Evolutionary conservation across 2,113 vertebrate genomes (phyloP).

Genomic region (Hystrix brachyura): DNA sequence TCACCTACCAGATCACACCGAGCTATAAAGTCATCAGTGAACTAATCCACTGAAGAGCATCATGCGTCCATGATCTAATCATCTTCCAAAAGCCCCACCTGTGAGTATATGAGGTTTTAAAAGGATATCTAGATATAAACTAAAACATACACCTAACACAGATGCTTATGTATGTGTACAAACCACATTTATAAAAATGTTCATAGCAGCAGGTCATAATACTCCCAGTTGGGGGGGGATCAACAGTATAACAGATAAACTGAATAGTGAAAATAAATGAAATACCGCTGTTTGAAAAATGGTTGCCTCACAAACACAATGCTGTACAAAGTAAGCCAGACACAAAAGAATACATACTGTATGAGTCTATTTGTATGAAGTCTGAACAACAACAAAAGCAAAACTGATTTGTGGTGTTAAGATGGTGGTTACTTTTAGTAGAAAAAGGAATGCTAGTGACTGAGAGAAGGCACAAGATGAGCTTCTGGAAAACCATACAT

Average conservation of each 20-base stretch:
- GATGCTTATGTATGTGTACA: not conserved
- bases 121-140: not conserved
- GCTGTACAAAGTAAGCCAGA: not conserved
- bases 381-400: not conserved
- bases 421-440: not conserved
- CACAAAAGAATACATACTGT: not conserved
- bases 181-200: not conserved
- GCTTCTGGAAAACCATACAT: not conserved
- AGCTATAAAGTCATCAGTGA: not conserved
- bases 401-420: not conserved
- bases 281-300: not conserved
- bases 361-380: not conserved
- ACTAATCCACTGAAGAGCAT: not conserved
- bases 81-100: too few relatives aligned
- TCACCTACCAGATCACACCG: not conserved
- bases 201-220: not conserved
- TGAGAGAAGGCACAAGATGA: not conserved
- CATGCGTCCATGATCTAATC: not conserved
- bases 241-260: not conserved
- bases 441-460: not conserved
- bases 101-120: too few relatives aligned
- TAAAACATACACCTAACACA: not conserved
- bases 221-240: not conserved
- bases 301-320: not conserved
- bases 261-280: not conserved